A percentile compares a stretch with the other conserved stretches of the same genome.
Conservation (phyloP, 2,888 invertebrate species). For the Drosophila affinis region DNA sequence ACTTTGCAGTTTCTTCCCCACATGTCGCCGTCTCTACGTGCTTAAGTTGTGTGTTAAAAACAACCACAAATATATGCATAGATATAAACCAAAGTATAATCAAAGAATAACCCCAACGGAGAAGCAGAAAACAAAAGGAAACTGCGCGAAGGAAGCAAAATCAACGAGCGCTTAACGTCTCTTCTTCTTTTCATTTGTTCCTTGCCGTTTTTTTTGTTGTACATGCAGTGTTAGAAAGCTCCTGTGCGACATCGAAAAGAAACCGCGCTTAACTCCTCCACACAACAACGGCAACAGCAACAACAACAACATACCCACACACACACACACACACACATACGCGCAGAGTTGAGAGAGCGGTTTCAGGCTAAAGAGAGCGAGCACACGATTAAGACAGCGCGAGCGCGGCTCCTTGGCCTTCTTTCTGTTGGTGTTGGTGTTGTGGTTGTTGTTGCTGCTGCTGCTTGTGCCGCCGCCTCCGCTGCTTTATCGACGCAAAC, state of each 20-base stretch:
- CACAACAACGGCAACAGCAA: constrained; percentile 37
- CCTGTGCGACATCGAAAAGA: constrained; percentile 24
- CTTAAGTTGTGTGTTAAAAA: constrained; percentile 70
- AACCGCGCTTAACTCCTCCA: constrained; percentile 60
- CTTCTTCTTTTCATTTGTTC: constrained; percentile 42
- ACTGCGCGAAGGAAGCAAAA: constrained; percentile 40
- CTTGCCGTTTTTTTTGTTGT: constrained; percentile 5
- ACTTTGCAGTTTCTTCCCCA: constrained; percentile 73
- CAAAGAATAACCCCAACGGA: constrained; percentile 23
- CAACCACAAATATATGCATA: constrained; percentile 39
- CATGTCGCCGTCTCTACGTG: constrained; percentile 70
- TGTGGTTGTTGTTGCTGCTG: constrained; percentile 55
- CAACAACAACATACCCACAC: constrained; percentile 43
- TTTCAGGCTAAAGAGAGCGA: constrained; percentile 26
- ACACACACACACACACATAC: constrained; percentile 21
- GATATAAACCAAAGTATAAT: constrained; percentile 53
- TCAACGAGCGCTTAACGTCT: constrained; percentile 42
- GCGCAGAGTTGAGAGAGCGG: constrained; percentile 34
- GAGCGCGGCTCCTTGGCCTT: constrained; percentile 65
- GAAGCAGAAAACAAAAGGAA: constrained; percentile 49
- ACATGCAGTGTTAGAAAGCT: constrained; percentile 2
- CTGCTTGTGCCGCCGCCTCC: constrained; percentile 51
- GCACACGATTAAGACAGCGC: constrained; percentile 39
- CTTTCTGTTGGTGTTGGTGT: constrained; percentile 49
- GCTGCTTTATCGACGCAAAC: constrained; percentile 78